Percentiles rank a stretch among this genome's conserved stretches.
Conservation (phyloP, 2,888 invertebrate species). For the Euphydryas editha region DNA sequence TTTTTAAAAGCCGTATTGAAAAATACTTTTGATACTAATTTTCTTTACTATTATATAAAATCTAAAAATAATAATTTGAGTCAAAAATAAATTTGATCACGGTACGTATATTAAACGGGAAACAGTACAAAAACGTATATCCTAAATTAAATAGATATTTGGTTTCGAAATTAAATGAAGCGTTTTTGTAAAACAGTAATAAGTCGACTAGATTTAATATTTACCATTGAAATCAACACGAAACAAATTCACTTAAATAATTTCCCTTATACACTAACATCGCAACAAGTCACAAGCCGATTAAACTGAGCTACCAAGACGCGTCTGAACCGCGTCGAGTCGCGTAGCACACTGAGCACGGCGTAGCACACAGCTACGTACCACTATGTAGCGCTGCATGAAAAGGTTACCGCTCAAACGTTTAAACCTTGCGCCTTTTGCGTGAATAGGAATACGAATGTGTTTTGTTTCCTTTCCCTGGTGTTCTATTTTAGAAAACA, state of each 20-base stretch:
- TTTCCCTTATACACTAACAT: slow-evolving; percentile 46
- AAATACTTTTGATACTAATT: not conserved
- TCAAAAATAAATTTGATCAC: too few species aligned
- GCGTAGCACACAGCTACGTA: slow-evolving; percentile 61
- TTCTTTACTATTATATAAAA: too few species aligned
- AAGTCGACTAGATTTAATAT: not conserved
- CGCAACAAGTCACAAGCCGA: slow-evolving; percentile 51
- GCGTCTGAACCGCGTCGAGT: slow-evolving; percentile 57
- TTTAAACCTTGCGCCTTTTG: slow-evolving; percentile 76
- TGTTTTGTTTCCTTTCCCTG: slow-evolving; percentile 66
- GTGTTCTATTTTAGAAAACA: slow-evolving; percentile 69
- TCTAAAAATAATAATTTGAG: too few species aligned
- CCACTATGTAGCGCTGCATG: slow-evolving; percentile 59
- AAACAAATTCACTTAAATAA: slow-evolving; percentile 27
- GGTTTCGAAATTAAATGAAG: not conserved
- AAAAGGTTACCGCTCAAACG: slow-evolving; percentile 75
- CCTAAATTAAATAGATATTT: not conserved
- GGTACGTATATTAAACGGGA: too few species aligned
- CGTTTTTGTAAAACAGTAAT: not conserved
- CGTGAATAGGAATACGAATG: slow-evolving; percentile 74
- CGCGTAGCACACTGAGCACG: slow-evolving; percentile 66
- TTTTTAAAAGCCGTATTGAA: not conserved
- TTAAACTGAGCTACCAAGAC: slow-evolving; percentile 34
- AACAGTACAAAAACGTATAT: not conserved
- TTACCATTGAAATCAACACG: slow-evolving; percentile 11